Base-by-base conservation (phyloP, 2,888 invertebrate species). In the Vesta saturnalis region DNA sequence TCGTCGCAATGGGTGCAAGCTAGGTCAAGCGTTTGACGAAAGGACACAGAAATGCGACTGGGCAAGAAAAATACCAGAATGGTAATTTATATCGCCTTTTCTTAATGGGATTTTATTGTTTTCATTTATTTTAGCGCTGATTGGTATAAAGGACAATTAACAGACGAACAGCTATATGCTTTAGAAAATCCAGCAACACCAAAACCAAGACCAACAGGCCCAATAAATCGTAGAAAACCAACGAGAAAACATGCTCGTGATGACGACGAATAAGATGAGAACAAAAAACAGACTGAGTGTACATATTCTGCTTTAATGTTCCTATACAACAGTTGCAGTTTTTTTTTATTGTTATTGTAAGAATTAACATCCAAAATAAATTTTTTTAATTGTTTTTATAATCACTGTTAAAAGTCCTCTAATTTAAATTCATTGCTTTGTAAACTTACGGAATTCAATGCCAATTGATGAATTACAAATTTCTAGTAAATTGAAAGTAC, bases 1-100 rank as follows among this genome's bases (percentile, higher is more conserved):
- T 0, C 87, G 96, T 16, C 88, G 95, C 67, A 94, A 92, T 74
- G 95, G 95, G 15, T 96, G 96, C 85, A 94, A 92, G 83, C 87
- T 93, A 21, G 96, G 96, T 1, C 94, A 94, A 82, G 96, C 92
- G 8, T 96, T 96, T 83, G 94, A 96, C 78, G 94, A 95, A 63
- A 88, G 87, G 8, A 87, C 86, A 67, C 92, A 92, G 79, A 89
- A 86, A 63, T 96, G 96, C 79, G 94, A 95, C 73, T 94, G 94
- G 93, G 91, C 95, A 0, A 89, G 94, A 77, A 92, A 92, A 77
- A 92, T 96, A 63, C 92, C 95, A 0, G 95, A 96, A 85, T 96
- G 96, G 96, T 95, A 84, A 86, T 52, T 8, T 15, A 6, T 8
- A 15, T 16, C 87, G 77, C 10, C 3, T 10, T 8, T 1, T 4